phyloP scores from a whole-genome alignment of 35 echinoderm and acorn worm genomes.

The Acanthaster planci region DNA sequence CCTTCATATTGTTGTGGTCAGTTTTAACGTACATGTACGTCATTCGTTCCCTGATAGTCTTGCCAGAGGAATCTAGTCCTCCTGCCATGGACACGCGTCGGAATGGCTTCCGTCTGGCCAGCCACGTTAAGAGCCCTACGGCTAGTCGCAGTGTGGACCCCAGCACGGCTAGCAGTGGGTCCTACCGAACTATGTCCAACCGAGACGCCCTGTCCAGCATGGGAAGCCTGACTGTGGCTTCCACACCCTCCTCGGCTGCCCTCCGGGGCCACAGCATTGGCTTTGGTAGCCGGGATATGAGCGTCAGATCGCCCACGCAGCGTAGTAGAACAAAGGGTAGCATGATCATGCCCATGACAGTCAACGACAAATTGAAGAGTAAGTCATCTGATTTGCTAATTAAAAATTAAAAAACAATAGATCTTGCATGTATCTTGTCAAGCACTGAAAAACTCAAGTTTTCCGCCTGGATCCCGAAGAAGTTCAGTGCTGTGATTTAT shows the following conservation, averaged over 20 bases:
- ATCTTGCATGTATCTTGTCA: not conserved
- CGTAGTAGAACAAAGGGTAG: constrained; percentile 35
- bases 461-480: not conserved
- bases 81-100: constrained; percentile 35
- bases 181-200: constrained; percentile 11
- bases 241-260: constrained; percentile 34
- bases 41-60: constrained; percentile 1
- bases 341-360: constrained; percentile 26
- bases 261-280: constrained; percentile 57
- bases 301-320: constrained; percentile 8
- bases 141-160: constrained; percentile 19
- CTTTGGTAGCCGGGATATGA: constrained; percentile 31
- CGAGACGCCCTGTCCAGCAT: constrained; percentile 26
- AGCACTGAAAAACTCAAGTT: not conserved
- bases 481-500: not conserved
- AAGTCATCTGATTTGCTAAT: not conserved
- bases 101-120: constrained; percentile 43
- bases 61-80: not conserved
- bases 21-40: not conserved
- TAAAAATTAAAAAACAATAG: not conserved
- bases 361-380: constrained; percentile 46
- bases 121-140: constrained; percentile 21
- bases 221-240: not conserved
- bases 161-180: constrained; percentile 22
- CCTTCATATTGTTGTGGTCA: not conserved